Evolutionary conservation across 2,113 vertebrate genomes (phyloP).

Genomic region (Elachura formosa): DNA sequence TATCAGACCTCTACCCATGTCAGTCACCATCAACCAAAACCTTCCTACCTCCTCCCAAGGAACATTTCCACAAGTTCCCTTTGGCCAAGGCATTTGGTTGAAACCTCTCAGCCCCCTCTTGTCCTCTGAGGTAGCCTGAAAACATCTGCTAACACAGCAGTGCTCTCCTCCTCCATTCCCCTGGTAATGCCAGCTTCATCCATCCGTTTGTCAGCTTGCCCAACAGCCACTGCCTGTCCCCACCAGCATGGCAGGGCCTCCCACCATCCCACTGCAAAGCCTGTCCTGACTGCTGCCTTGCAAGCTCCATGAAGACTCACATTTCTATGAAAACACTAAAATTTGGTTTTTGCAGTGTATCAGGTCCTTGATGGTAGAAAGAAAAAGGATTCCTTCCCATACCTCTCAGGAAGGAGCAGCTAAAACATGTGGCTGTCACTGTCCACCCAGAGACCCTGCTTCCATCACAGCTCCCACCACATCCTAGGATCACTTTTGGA

Average conservation of each 20-base stretch:
- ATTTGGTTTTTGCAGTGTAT: neutral
- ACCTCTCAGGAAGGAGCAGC: neutral
- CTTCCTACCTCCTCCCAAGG: neutral
- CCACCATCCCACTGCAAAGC: neutral
- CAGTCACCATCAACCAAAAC: neutral
- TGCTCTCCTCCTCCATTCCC: neutral
- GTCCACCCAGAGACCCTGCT: neutral
- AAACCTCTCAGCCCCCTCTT: neutral
- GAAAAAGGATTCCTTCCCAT: neutral
- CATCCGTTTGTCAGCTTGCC: neutral
- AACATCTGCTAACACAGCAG: accelerated
- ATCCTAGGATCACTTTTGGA: neutral
- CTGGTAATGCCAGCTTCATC: neutral
- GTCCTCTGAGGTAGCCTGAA: neutral
- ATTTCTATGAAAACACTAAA: neutral
- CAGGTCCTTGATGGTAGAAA: neutral
- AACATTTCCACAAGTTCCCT: accelerated
- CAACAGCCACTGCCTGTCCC: neutral
- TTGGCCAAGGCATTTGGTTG: neutral
- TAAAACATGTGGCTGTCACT: neutral
- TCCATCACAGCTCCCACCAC: neutral
- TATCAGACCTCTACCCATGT: neutral
- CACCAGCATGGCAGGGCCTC: neutral
- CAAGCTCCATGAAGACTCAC: neutral
- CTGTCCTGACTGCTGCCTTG: neutral